Evolutionary conservation across 2,113 vertebrate species (phyloP).

Genomic region (Lophura nycthemera): DNA sequence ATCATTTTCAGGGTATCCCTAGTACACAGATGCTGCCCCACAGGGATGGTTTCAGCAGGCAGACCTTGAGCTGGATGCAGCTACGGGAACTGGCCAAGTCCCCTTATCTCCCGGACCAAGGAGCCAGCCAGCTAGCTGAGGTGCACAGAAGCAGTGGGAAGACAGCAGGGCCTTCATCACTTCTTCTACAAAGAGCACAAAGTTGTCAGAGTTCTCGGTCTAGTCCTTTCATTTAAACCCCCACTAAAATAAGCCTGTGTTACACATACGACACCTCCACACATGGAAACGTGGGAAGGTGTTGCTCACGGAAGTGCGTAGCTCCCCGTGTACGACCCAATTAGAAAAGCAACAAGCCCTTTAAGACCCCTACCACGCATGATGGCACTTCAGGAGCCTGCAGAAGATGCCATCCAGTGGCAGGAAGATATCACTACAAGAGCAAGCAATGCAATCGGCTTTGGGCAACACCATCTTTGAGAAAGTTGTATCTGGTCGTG

Average conservation of each 20-base stretch:
- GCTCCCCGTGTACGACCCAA: neutral
- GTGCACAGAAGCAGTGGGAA: neutral
- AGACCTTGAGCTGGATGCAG: neutral
- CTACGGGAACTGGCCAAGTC: neutral
- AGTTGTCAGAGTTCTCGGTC: neutral
- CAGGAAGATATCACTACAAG: neutral
- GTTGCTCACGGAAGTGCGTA: neutral
- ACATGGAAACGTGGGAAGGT: neutral
- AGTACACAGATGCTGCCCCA: neutral
- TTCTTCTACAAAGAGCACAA: neutral
- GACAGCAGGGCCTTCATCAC: accelerated
- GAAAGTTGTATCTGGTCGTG: neutral
- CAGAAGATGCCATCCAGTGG: constrained; percentile 25
- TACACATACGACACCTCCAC: neutral
- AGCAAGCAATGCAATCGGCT: neutral
- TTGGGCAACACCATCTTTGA: neutral
- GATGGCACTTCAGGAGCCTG: neutral
- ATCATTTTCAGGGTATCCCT: neutral
- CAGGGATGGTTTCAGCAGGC: neutral
- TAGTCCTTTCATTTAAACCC: neutral
- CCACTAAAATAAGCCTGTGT: neutral
- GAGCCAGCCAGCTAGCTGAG: neutral
- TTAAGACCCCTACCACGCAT: neutral
- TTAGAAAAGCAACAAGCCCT: neutral
- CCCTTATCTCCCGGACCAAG: neutral